Evolutionary conservation across 1,140 invertebrate species (phyloP).

Genomic region (Listronotus oregonensis): DNA sequence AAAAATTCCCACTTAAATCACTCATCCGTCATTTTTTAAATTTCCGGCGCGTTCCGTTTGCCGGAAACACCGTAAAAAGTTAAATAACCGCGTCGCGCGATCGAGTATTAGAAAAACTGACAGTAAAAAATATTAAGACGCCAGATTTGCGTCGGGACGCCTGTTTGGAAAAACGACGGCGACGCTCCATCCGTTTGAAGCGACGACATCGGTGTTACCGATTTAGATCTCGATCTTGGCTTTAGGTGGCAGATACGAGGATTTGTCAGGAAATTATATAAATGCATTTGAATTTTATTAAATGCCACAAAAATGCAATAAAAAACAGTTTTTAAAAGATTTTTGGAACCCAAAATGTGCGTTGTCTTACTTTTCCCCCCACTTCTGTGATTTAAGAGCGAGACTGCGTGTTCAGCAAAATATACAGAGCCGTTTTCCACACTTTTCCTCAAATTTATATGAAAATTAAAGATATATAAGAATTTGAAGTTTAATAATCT

Average conservation of each 20-base stretch:
- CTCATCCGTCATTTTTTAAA: not conserved
- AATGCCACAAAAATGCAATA: not conserved
- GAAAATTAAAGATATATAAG: no score
- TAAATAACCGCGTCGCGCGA: conserved; percentile 2
- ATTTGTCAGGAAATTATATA: not conserved
- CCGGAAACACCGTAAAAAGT: conserved; percentile 9
- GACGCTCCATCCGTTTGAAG: conserved; percentile 47
- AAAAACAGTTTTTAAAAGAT: no score
- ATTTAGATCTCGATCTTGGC: conserved; percentile 36
- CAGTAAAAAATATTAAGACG: conserved; percentile 31
- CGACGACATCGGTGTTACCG: conserved; percentile 19
- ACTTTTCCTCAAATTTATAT: no score
- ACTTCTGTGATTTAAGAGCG: no score
- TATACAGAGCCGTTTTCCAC: no score
- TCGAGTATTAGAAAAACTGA: conserved; percentile 24
- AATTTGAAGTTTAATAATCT: no score
- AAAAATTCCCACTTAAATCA: not conserved
- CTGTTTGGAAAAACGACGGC: conserved; percentile 42
- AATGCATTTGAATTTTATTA: no score
- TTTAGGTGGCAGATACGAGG: conserved; percentile 8
- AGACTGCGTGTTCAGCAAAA: no score
- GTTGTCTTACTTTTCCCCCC: no score
- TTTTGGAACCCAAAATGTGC: no score
- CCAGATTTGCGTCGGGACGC: conserved; percentile 33
- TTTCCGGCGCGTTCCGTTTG: not conserved